phyloP scores from a whole-genome alignment of 2,113 vertebrate genomes.

The Pionites leucogaster region DNA sequence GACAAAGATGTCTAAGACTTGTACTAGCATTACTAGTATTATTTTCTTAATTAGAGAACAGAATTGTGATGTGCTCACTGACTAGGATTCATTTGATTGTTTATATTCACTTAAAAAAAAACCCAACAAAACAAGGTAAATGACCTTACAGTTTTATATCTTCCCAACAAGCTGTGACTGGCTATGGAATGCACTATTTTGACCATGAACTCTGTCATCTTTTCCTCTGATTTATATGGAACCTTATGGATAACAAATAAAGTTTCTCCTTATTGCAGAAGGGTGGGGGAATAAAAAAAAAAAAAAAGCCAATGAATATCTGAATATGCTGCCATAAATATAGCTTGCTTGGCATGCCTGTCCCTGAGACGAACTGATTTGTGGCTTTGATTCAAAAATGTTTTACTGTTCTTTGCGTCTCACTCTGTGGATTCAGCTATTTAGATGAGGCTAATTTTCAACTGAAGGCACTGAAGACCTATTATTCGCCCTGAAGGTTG shows the following conservation, averaged over 20 bases:
- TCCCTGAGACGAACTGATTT: conserved; percentile 5
- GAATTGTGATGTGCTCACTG: background rate
- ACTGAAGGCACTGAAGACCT: conserved; percentile 10
- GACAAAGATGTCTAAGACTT: background rate
- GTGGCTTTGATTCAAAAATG: conserved; percentile 33
- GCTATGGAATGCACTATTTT: background rate
- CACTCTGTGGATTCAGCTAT: conserved; percentile 11
- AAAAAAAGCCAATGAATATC: background rate
- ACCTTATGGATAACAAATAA: background rate
- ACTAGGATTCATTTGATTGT: background rate
- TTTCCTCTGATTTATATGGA: conserved; percentile 24
- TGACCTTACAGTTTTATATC: background rate
- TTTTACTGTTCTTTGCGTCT: conserved; percentile 6
- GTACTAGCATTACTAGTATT: background rate
- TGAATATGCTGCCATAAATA: background rate
- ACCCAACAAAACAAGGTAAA: background rate
- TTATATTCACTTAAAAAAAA: background rate
- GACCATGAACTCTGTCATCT: background rate
- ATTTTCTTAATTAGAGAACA: background rate
- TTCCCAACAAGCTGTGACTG: background rate
- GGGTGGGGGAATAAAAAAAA: background rate
- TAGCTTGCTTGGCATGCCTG: background rate
- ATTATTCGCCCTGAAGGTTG: conserved; percentile 11
- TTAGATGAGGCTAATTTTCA: conserved; percentile 57
- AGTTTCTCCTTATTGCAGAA: background rate